These are phyloP conservation scores for Drosophila dives DNA, from an alignment of 2,888 invertebrate species.

Conservation along the genomic window DNA sequence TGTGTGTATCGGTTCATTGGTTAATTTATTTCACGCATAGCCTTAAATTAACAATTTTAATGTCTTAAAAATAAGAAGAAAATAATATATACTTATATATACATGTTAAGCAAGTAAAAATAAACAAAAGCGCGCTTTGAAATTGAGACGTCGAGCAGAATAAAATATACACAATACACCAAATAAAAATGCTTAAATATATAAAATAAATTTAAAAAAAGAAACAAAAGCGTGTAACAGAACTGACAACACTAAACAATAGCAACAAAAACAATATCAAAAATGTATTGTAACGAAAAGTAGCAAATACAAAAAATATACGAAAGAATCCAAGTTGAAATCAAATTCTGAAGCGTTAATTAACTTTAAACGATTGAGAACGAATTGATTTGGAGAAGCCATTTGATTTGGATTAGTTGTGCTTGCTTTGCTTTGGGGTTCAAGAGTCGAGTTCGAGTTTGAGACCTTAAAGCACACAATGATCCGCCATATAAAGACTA, in stretches of 20 bases:
- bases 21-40: constrained; percentile 76
- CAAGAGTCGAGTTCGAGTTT: constrained; percentile 55
- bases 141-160: constrained; percentile 72
- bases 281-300: constrained; percentile 43
- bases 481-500: constrained; percentile 49
- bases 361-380: constrained; percentile 81
- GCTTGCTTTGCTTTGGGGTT: constrained; percentile 63
- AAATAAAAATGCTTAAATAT: constrained; percentile 61
- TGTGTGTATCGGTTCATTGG: constrained; percentile 59
- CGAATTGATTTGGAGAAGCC: constrained; percentile 77
- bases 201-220: constrained; percentile 66
- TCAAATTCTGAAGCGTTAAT: constrained; percentile 73
- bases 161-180: constrained; percentile 58
- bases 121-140: constrained; percentile 71
- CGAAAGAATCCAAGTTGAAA: constrained; percentile 56
- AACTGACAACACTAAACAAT: constrained; percentile 39
- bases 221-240: constrained; percentile 72
- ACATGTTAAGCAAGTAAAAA: constrained; percentile 22
- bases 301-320: constrained; percentile 26
- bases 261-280: constrained; percentile 27
- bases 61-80: constrained; percentile 39
- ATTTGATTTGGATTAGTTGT: constrained; percentile 80
- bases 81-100: constrained; percentile 19
- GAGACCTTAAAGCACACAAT: constrained; percentile 48
- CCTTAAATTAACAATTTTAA: constrained; percentile 79